A percentile compares a stretch with the other conserved stretches of the same genome.
These are phyloP conservation scores for Gastracanthus pulcherrimus DNA, from an alignment of 2,888 invertebrate species.

Conservation along the genomic window DNA sequence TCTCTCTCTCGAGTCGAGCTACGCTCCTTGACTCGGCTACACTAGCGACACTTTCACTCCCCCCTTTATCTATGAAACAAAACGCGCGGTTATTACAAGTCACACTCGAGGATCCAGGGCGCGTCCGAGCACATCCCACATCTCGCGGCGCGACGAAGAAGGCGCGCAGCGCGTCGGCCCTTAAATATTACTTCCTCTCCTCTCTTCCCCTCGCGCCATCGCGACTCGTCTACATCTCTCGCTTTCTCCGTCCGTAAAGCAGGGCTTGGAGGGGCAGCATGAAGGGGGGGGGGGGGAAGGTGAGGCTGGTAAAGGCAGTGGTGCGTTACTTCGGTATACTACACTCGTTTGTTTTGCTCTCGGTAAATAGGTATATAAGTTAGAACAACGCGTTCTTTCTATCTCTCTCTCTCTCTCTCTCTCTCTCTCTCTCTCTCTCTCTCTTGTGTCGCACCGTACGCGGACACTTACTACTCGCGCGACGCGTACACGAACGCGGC, in stretches of 20 bases:
- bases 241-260: background rate
- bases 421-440: background rate
- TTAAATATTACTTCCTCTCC: background rate
- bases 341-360: background rate
- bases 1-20: too few relatives aligned
- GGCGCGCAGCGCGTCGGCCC: background rate
- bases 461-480: conserved; percentile 34
- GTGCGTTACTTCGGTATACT: conserved; percentile 23
- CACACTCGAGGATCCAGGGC: background rate
- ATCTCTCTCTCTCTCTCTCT: background rate
- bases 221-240: background rate
- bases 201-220: background rate
- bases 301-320: conserved; percentile 40
- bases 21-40: too few relatives aligned
- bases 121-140: background rate
- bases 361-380: background rate
- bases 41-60: too few relatives aligned
- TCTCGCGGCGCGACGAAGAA: conserved; percentile 27
- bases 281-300: background rate
- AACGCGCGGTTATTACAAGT: too few relatives aligned
- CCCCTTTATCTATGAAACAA: too few relatives aligned
- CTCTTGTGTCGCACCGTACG: conserved; percentile 24
- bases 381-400: background rate
- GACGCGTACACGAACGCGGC: background rate
- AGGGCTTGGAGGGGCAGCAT: background rate